Evolutionary conservation across 2,888 invertebrate genomes (phyloP).

Genomic region (Euproctis similis): DNA sequence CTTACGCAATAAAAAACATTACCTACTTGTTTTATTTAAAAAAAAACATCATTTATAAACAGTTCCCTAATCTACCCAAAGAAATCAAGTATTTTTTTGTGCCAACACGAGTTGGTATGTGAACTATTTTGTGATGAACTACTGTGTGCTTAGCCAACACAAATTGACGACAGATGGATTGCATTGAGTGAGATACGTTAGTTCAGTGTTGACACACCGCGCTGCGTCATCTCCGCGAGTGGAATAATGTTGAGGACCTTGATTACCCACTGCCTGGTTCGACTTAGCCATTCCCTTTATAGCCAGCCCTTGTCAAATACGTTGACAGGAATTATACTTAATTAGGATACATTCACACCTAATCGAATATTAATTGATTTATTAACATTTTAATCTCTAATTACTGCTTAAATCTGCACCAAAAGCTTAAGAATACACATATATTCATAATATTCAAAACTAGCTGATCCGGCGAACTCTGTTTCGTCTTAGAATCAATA

Average conservation of each 20-base stretch:
- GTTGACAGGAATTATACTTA: constrained; percentile 1
- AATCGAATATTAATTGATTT: constrained; percentile 21
- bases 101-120: constrained; percentile 4
- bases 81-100: background rate
- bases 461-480: too few relatives aligned
- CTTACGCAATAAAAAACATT: too few relatives aligned
- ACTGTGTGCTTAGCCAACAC: constrained; percentile 35
- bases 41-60: too few relatives aligned
- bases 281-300: constrained; percentile 66
- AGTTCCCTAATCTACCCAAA: too few relatives aligned
- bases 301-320: constrained; percentile 19
- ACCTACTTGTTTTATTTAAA: too few relatives aligned
- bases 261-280: constrained; percentile 54
- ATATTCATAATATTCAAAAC: too few relatives aligned
- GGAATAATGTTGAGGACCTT: constrained; percentile 47
- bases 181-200: constrained; percentile 50
- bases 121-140: constrained; percentile 23
- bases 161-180: constrained; percentile 50
- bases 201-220: constrained; percentile 40
- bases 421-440: too few relatives aligned
- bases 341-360: constrained; percentile 13
- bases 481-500: too few relatives aligned
- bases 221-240: too few relatives aligned
- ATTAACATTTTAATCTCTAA: too few relatives aligned
- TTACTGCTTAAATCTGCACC: too few relatives aligned